These are phyloP conservation scores for Hesperophylax magnus DNA, from an alignment of 1,140 invertebrate species.

Conservation along the genomic window DNA sequence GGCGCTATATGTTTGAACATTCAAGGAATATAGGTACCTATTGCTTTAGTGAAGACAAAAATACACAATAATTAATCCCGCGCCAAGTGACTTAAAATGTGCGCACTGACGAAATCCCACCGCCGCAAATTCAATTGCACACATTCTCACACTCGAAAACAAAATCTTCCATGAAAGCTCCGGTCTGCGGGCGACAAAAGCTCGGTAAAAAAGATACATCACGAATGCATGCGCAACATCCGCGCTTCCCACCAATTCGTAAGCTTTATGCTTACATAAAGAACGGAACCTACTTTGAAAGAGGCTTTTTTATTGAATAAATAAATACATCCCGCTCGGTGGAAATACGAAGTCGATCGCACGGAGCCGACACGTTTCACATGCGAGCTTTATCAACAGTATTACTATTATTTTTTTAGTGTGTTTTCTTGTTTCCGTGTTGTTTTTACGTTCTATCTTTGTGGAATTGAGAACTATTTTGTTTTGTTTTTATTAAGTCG, in stretches of 20 bases:
- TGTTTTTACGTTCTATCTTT: not conserved
- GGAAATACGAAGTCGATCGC: slow-evolving; percentile 45
- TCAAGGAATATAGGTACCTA: too few species aligned
- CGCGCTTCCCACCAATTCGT: slow-evolving; percentile 46
- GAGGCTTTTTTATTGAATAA: slow-evolving; percentile 54
- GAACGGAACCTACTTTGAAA: slow-evolving; percentile 52
- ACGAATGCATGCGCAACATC: slow-evolving; percentile 38
- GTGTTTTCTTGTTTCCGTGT: not conserved
- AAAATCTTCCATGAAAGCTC: slow-evolving; percentile 48
- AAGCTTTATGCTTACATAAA: slow-evolving; percentile 53
- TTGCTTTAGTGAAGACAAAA: not conserved
- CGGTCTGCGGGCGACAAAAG: slow-evolving; percentile 24
- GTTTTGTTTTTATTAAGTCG: too few species aligned
- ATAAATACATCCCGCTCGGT: slow-evolving; percentile 45
- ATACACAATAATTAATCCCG: slow-evolving; percentile 9
- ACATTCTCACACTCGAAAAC: slow-evolving; percentile 44
- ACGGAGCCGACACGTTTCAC: slow-evolving; percentile 1
- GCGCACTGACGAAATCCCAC: slow-evolving; percentile 21
- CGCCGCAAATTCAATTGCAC: slow-evolving; percentile 39
- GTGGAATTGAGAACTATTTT: too few species aligned
- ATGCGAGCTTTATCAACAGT: slow-evolving; percentile 27
- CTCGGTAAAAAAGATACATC: slow-evolving; percentile 33
- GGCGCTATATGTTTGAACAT: too few species aligned
- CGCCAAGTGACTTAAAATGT: not conserved
- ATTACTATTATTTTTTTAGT: slow-evolving; percentile 12